Conservation (phyloP, 1,140 invertebrate species). For the Tribolium castaneum region DNA sequence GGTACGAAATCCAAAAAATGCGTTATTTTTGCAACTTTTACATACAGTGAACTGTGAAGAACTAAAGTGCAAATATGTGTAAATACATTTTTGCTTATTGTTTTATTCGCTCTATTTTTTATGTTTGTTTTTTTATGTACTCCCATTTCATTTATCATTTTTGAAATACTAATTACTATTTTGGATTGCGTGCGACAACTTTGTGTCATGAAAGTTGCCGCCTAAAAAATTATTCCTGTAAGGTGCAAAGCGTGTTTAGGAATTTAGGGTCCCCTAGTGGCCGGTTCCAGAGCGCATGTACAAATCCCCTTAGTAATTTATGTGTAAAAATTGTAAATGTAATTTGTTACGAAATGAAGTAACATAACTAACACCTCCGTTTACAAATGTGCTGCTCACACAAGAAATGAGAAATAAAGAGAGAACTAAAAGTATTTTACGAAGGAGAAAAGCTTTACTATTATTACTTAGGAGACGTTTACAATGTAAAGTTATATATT, state of each 20-base stretch:
- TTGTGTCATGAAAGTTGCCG: neutral
- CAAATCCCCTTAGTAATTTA: conserved; percentile 9
- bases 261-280: neutral
- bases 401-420: conserved; percentile 33
- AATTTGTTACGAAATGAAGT: conserved; percentile 26
- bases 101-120: too few species aligned
- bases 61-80: too few species aligned
- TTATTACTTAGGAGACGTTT: conserved; percentile 34
- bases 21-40: too few species aligned
- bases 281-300: neutral
- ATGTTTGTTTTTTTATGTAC: too few species aligned
- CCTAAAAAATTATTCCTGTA: neutral
- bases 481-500: conserved; percentile 36
- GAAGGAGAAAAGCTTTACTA: conserved; percentile 24
- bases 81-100: too few species aligned
- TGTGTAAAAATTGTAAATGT: conserved; percentile 10
- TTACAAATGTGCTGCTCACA: conserved; percentile 24
- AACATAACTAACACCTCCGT: conserved; percentile 22
- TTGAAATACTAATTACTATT: too few species aligned
- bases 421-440: conserved; percentile 27
- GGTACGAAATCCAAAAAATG: too few species aligned
- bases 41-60: too few species aligned
- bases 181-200: too few species aligned
- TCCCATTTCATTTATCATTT: too few species aligned
- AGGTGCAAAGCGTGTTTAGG: neutral